A percentile compares a stretch with the other conserved stretches of the same genome.
Evolutionary conservation across 2,888 invertebrate species (phyloP).

Genomic region (Volucella inanis): DNA sequence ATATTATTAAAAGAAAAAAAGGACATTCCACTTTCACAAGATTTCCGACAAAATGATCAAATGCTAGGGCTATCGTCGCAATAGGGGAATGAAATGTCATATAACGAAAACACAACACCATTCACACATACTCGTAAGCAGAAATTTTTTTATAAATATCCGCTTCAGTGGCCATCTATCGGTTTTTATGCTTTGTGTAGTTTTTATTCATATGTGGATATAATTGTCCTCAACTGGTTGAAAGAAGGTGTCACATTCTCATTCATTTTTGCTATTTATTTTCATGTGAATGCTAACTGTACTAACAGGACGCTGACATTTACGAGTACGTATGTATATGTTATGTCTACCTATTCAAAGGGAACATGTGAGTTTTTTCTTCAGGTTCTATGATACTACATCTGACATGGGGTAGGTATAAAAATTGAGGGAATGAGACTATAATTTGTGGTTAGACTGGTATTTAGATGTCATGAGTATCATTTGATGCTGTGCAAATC

Average conservation of each 20-base stretch:
- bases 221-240: constrained; percentile 73
- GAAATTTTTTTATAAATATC: constrained; percentile 17
- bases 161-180: constrained; percentile 11
- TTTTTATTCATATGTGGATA: constrained; percentile 35
- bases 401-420: constrained; percentile 63
- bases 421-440: constrained; percentile 57
- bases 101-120: constrained; percentile 20
- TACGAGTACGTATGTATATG: neutral
- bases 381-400: constrained; percentile 41
- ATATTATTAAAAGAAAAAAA: constrained; percentile 28
- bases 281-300: constrained; percentile 68
- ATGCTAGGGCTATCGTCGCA: constrained; percentile 26
- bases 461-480: constrained; percentile 70
- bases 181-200: constrained; percentile 37
- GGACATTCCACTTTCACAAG: constrained; percentile 55
- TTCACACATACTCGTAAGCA: constrained; percentile 24
- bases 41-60: constrained; percentile 58
- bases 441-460: constrained; percentile 73
- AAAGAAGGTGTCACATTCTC: constrained; percentile 73
- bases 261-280: constrained; percentile 67
- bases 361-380: constrained; percentile 19
- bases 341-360: constrained; percentile 53
- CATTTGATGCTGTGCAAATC: constrained; percentile 59
- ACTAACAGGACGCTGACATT: constrained; percentile 69
- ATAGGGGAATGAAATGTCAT: constrained; percentile 27